phyloP scores from a whole-genome alignment of 2,113 vertebrate species.

The Stigmatopora argus region DNA sequence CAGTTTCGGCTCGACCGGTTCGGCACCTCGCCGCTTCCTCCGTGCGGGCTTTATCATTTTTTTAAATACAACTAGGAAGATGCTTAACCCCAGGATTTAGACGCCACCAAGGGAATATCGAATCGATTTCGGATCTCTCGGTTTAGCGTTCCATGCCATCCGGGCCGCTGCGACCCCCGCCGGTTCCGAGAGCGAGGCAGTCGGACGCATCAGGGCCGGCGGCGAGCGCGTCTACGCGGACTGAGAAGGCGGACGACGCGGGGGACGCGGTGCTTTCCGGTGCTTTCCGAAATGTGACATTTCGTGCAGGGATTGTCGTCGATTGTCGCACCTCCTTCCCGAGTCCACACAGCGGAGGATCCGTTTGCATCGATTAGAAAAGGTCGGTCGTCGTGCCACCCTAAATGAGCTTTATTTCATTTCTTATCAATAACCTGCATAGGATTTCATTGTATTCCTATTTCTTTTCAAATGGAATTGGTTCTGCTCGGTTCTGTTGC shows the following conservation, averaged over 20 bases:
- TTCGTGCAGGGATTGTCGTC: constrained; percentile 22
- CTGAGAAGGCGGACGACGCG: constrained; percentile 24
- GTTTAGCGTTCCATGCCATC: not conserved
- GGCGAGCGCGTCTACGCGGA: constrained; percentile 50
- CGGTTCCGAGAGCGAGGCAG: constrained; percentile 19
- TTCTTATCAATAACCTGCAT: not conserved
- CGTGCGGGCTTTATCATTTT: constrained; percentile 2
- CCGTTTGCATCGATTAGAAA: constrained; percentile 56
- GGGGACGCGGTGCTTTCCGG: not conserved
- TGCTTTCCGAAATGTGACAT: constrained; percentile 67
- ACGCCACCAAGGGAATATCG: no score
- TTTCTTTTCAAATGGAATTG: no score
- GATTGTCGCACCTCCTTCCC: constrained; percentile 23
- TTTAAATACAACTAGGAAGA: constrained; percentile 12
- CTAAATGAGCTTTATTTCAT: not conserved
- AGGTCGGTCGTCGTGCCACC: constrained; percentile 58
- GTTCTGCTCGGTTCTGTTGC: no score
- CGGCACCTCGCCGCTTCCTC: constrained; percentile 13
- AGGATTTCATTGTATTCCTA: not conserved
- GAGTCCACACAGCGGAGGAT: constrained; percentile 25
- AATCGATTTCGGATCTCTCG: not conserved
- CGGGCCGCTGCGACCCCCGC: not conserved
- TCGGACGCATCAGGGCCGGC: constrained; percentile 35
- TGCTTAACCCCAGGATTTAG: constrained; percentile 16
- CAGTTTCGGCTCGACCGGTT: constrained; percentile 22